Conservation (phyloP, 2,888 invertebrate genomes). For the Meteorus cinctellus region DNA sequence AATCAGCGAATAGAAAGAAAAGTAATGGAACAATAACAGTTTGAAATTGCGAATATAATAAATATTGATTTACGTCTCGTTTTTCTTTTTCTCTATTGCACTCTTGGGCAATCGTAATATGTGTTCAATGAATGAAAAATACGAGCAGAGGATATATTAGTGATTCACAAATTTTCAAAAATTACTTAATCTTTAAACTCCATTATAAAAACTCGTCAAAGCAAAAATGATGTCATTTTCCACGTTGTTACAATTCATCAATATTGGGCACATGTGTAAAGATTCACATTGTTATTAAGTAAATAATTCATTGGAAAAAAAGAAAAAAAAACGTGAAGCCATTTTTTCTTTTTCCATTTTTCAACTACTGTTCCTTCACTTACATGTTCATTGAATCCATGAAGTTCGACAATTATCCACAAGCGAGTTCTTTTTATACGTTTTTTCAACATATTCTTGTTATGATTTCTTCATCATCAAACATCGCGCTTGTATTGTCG, state of each 20-base stretch:
- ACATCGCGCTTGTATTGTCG: slow-evolving; percentile 37
- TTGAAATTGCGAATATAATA: too few relatives aligned
- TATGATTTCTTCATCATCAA: slow-evolving; percentile 14
- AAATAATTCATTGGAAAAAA: slow-evolving; percentile 41
- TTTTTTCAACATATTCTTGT: neutral
- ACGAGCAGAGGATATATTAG: too few relatives aligned
- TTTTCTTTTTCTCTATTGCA: slow-evolving; percentile 3
- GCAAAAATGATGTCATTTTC: slow-evolving; percentile 40
- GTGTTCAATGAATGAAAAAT: neutral
- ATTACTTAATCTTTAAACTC: too few relatives aligned
- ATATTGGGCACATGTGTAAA: slow-evolving; percentile 37
- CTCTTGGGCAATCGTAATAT: neutral
- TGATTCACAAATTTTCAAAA: too few relatives aligned
- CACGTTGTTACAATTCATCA: neutral
- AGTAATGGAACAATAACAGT: neutral
- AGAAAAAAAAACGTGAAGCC: neutral
- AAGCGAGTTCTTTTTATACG: slow-evolving; percentile 14
- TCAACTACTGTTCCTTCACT: neutral
- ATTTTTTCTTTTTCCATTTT: neutral
- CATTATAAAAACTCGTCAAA: slow-evolving; percentile 35
- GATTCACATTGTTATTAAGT: slow-evolving; percentile 36
- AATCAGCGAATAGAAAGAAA: neutral
- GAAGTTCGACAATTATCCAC: neutral
- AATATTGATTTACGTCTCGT: neutral
- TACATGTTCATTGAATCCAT: neutral